phyloP scores from a whole-genome alignment of 2,113 vertebrate species.

The Desmodus rotundus region DNA sequence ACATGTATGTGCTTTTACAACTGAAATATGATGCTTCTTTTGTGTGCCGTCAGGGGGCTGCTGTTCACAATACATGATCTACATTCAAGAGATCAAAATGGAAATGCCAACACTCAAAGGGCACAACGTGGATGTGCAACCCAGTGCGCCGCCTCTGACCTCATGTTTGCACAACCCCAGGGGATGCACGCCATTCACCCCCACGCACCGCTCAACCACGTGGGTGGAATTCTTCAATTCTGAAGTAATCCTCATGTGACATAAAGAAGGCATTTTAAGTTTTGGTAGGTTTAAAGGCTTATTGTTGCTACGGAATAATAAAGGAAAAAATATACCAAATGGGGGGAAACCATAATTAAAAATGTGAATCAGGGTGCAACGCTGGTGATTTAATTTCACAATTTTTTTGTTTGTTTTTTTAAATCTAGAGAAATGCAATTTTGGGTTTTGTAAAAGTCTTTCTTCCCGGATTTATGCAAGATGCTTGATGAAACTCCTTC shows the following conservation, averaged over 20 bases:
- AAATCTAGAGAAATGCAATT: not conserved
- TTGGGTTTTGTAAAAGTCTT: not conserved
- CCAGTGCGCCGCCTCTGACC: not conserved
- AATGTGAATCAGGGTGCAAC: not conserved
- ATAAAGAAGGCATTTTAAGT: not conserved
- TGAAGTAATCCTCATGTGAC: not conserved
- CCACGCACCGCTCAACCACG: not conserved
- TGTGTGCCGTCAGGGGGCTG: not conserved
- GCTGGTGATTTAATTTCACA: not conserved
- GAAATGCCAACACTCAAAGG: not conserved
- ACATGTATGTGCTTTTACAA: not conserved
- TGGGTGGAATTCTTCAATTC: not conserved
- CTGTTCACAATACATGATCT: not conserved
- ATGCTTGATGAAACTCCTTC: not conserved
- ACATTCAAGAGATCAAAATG: not conserved
- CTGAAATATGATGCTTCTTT: not conserved
- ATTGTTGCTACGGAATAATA: not conserved
- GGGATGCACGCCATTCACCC: not conserved
- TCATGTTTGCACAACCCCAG: too few species aligned
- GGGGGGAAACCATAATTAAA: not conserved
- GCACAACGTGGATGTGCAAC: not conserved
- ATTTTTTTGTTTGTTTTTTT: not conserved
- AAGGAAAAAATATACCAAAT: not conserved
- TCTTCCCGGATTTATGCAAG: not conserved
- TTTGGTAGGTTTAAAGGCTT: not conserved